Conservation (phyloP, 2,888 invertebrate genomes). For the Rhabditoides inermis region DNA sequence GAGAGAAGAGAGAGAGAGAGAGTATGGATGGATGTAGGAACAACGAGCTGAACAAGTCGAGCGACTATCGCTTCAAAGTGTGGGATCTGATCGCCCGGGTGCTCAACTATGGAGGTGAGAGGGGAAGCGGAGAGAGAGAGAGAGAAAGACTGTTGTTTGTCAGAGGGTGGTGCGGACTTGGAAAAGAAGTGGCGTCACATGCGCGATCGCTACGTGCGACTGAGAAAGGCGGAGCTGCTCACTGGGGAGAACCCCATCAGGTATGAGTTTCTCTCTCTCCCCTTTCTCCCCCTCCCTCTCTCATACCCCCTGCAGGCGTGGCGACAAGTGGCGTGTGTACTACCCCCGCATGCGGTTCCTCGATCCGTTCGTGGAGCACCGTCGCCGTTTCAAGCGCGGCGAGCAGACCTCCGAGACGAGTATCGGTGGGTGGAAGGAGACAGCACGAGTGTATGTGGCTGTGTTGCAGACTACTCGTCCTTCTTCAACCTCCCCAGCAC, state of each 20-base stretch:
- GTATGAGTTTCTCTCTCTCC: no score
- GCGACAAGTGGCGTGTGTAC: no score
- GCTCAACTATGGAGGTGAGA: background rate
- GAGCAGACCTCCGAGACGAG: conserved; percentile 1
- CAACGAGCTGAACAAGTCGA: conserved; percentile 24
- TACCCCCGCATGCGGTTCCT: conserved; percentile 25
- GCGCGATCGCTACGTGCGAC: conserved; percentile 28
- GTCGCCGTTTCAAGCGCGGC: conserved; percentile 16
- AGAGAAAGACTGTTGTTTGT: background rate
- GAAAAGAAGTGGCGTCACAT: conserved; percentile 31
- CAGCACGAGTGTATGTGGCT: background rate
- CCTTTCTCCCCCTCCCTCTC: background rate
- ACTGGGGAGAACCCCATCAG: no score
- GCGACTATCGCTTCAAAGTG: conserved; percentile 18
- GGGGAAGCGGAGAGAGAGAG: background rate
- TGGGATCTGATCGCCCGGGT: conserved; percentile 17
- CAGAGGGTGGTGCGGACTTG: conserved; percentile 18
- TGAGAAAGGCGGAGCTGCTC: conserved; percentile 23
- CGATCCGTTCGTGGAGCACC: conserved; percentile 27
- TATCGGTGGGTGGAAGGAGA: background rate
- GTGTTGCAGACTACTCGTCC: no score
- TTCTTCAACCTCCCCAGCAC: no score
- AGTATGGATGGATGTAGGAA: no score
- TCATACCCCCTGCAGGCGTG: conserved; percentile 13
- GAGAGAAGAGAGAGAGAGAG: no score